Conservation (phyloP, 2,888 invertebrate species). For the Macrophya annulata region DNA sequence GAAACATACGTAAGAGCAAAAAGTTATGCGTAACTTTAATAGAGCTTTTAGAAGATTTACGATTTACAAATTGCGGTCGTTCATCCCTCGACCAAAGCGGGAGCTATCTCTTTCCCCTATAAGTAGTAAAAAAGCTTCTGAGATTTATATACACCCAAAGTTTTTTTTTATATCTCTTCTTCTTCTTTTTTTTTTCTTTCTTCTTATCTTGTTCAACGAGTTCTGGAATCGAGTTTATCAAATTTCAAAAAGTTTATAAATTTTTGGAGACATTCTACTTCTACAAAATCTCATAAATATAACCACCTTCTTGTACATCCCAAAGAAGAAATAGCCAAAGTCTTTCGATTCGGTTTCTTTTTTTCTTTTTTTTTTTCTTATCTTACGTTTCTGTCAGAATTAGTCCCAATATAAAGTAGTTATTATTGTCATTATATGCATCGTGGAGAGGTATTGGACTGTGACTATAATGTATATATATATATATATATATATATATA, state of each 20-base stretch:
- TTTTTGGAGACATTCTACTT: not conserved
- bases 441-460: not conserved
- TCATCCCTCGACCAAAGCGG: not conserved
- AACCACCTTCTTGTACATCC: not conserved
- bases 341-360: no score
- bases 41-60: not conserved
- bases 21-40: not conserved
- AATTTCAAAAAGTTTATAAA: not conserved
- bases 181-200: not conserved
- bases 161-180: not conserved
- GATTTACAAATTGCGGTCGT: conserved; percentile 8
- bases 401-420: not conserved
- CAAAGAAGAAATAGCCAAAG: no score
- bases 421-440: conserved; percentile 7
- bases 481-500: not conserved
- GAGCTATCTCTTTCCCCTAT: not conserved
- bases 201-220: not conserved
- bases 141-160: not conserved
- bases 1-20: not conserved
- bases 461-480: not conserved
- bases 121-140: not conserved
- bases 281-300: not conserved
- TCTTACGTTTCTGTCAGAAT: not conserved
- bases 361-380: not conserved
- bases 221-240: not conserved